Evolutionary conservation across 2,888 invertebrate genomes (phyloP).

Genomic region (Myopa testacea): DNA sequence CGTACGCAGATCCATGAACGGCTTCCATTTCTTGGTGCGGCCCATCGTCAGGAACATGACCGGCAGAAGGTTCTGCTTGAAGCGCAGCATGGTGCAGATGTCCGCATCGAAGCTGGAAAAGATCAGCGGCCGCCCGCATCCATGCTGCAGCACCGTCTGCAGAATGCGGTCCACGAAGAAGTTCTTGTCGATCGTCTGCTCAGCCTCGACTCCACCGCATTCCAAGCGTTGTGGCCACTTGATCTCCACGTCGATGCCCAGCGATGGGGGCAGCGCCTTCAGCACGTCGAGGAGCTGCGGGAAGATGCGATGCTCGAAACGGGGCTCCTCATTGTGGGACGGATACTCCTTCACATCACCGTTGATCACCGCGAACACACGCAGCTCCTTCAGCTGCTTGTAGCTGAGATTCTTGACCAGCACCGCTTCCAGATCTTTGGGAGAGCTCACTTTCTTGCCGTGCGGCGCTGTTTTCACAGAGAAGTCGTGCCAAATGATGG

Average conservation of each 20-base stretch:
- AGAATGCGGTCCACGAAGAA: constrained; percentile 88
- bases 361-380: constrained; percentile 81
- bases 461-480: constrained; percentile 80
- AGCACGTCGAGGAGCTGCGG: constrained; percentile 90
- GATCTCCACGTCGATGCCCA: constrained; percentile 98
- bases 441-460: constrained; percentile 73
- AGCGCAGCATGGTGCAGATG: constrained; percentile 90
- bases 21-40: constrained; percentile 69
- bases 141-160: constrained; percentile 83
- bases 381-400: constrained; percentile 88
- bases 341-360: constrained; percentile 77
- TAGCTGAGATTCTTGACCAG: constrained; percentile 94
- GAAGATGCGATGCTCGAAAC: constrained; percentile 92
- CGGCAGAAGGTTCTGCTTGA: constrained; percentile 97
- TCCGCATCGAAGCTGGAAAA: constrained; percentile 97
- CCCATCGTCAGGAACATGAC: constrained; percentile 83
- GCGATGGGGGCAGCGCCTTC: constrained; percentile 81
- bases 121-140: constrained; percentile 84
- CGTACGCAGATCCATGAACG: constrained; percentile 87
- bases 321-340: constrained; percentile 79
- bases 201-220: constrained; percentile 86
- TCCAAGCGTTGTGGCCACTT: constrained; percentile 94
- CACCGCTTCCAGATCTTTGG: constrained; percentile 87
- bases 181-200: constrained; percentile 89
- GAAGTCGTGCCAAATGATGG: constrained; percentile 98